Evolutionary conservation across 1,140 invertebrate species (phyloP).

Genomic region (Drosophila pachea): DNA sequence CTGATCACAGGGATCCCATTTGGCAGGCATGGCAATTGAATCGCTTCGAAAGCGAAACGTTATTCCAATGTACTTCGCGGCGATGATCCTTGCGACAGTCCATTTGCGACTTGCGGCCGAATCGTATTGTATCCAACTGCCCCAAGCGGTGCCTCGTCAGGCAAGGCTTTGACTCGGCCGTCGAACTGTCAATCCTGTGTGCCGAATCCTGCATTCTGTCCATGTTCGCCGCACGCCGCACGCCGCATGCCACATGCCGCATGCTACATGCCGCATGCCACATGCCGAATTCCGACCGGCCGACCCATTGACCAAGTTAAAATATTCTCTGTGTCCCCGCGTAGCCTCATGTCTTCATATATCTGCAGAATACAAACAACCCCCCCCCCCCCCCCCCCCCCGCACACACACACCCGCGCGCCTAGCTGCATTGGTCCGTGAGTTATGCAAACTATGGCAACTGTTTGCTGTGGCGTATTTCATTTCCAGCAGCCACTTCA

Average conservation of each 20-base stretch:
- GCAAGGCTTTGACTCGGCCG: slow-evolving; percentile 20
- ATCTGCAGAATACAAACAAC: slow-evolving; percentile 13
- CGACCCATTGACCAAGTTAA: slow-evolving; percentile 75
- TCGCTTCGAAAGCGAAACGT: too few relatives aligned
- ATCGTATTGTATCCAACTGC: too few relatives aligned
- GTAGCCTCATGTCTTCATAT: slow-evolving; percentile 33
- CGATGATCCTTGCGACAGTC: too few relatives aligned
- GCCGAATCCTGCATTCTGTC: background rate
- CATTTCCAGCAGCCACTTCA: slow-evolving; percentile 68
- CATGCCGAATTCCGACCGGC: slow-evolving; percentile 19
- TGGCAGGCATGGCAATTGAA: too few relatives aligned
- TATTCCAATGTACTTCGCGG: too few relatives aligned
- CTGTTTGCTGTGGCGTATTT: slow-evolving; percentile 58
- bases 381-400: too few relatives aligned
- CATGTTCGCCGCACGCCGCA: background rate
- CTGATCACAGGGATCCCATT: too few relatives aligned
- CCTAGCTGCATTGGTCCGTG: slow-evolving; percentile 11
- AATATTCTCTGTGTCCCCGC: slow-evolving; percentile 36
- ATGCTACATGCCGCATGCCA: background rate
- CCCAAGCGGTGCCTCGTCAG: too few relatives aligned
- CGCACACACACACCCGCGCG: too few relatives aligned
- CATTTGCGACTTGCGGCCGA: too few relatives aligned
- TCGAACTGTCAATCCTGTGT: background rate
- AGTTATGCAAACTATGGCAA: slow-evolving; percentile 56
- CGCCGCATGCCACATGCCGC: background rate